These are phyloP conservation scores for Clarias magur DNA, from an alignment of 2,113 vertebrate species.

Conservation along the genomic window DNA sequence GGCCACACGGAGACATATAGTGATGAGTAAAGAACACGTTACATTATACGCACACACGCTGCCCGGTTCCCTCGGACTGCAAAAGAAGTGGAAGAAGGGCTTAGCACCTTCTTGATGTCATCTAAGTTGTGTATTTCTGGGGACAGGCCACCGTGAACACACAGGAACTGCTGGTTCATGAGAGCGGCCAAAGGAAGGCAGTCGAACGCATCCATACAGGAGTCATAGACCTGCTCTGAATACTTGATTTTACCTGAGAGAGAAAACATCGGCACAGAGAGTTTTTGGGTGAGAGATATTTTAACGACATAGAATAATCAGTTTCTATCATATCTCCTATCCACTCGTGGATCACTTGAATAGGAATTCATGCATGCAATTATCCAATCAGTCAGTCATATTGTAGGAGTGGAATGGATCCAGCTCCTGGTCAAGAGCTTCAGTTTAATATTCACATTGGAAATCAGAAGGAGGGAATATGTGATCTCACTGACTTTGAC, in stretches of 20 bases:
- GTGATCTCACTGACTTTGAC: not conserved
- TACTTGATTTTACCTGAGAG: conserved; percentile 82
- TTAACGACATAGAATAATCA: not conserved
- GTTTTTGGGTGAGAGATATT: not conserved
- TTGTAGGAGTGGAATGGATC: not conserved
- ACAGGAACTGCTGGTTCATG: conserved; percentile 82
- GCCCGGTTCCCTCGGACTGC: not conserved
- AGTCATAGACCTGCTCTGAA: conserved; percentile 82
- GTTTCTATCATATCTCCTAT: not conserved
- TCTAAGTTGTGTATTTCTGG: conserved; percentile 83
- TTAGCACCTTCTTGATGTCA: conserved; percentile 78
- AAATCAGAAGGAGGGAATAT: not conserved
- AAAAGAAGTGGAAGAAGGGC: not conserved
- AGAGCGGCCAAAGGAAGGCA: conserved; percentile 80
- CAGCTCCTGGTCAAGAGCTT: not conserved
- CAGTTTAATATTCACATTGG: not conserved
- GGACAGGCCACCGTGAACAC: conserved; percentile 80
- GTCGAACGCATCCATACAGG: conserved; percentile 81
- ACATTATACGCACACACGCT: not conserved
- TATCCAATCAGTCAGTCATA: not conserved
- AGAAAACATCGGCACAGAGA: not conserved
- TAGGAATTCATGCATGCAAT: not conserved
- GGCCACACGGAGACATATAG: conserved; percentile 33
- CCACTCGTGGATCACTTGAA: not conserved
- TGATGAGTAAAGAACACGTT: conserved; percentile 13